Percentiles rank a stretch among this genome's conserved stretches.
Evolutionary conservation across 2,888 invertebrate species (phyloP).

Genomic region (Heliconius cydno): DNA sequence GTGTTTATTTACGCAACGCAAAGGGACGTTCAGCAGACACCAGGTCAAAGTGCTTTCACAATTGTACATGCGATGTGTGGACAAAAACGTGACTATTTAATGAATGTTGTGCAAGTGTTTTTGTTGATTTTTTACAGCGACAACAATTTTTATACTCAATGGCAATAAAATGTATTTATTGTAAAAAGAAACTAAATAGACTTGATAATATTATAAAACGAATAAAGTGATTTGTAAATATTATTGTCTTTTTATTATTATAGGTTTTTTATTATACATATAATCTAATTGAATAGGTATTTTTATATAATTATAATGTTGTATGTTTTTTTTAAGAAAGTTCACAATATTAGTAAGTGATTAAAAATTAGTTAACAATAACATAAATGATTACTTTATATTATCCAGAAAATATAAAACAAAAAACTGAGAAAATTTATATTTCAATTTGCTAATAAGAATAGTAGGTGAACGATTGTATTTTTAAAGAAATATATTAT

Average conservation of each 20-base stretch:
- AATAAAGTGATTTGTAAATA: constrained; percentile 82
- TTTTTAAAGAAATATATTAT: not conserved
- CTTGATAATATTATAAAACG: constrained; percentile 72
- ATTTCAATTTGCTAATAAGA: no score
- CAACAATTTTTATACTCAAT: constrained; percentile 80
- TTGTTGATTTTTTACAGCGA: constrained; percentile 73
- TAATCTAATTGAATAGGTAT: not conserved
- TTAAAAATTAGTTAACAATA: not conserved
- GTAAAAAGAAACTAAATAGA: constrained; percentile 78
- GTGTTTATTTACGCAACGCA: constrained; percentile 55
- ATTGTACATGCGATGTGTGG: constrained; percentile 61
- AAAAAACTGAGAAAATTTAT: not conserved
- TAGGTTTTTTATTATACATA: not conserved
- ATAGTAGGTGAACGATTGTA: not conserved
- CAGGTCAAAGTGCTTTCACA: constrained; percentile 62
- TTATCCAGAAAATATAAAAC: not conserved
- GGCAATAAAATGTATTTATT: constrained; percentile 74
- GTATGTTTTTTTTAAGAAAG: not conserved
- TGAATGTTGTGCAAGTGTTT: constrained; percentile 69
- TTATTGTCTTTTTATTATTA: constrained; percentile 48
- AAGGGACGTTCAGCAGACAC: constrained; percentile 54
- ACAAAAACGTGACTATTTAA: constrained; percentile 68
- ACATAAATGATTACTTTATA: not conserved
- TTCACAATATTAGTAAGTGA: not conserved
- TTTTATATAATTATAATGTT: not conserved